phyloP scores from a whole-genome alignment of 2,888 invertebrate species.

The Nasonovia ribisnigri region DNA sequence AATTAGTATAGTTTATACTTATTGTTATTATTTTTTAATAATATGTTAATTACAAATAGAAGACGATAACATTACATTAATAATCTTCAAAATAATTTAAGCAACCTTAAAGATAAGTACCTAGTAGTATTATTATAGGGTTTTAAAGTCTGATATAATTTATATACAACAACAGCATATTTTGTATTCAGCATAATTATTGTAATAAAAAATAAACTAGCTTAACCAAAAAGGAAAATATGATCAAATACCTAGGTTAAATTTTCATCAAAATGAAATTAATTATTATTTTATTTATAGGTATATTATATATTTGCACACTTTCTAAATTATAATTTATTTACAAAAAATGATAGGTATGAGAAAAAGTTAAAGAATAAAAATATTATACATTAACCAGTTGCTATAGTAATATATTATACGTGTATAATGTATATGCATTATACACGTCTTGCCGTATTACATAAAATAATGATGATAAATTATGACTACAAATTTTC shows the following conservation, averaged over 20 bases:
- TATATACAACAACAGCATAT: not conserved
- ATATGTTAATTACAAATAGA: not conserved
- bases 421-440: not conserved
- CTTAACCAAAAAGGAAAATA: conserved; percentile 19
- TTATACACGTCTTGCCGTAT: not conserved
- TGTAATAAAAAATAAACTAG: not conserved
- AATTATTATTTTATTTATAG: not conserved
- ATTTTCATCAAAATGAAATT: conserved; percentile 19
- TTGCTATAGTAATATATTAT: not conserved
- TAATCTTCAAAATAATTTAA: not conserved
- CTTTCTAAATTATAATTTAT: conserved; percentile 40
- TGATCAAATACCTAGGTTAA: not conserved
- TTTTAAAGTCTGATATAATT: not conserved
- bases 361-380: conserved; percentile 11
- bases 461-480: conserved; percentile 31
- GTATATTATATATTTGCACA: not conserved
- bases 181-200: not conserved
- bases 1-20: too few relatives aligned
- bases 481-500: conserved; percentile 33
- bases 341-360: not conserved
- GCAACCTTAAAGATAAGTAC: not conserved
- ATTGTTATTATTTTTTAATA: too few relatives aligned
- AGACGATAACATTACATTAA: not conserved
- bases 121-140: not conserved
- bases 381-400: conserved; percentile 10